Percentiles rank a stretch among this genome's conserved stretches.
phyloP scores from a whole-genome alignment of 2,797 vertebrate genomes.

The Poeciliopsis presidionis region DNA sequence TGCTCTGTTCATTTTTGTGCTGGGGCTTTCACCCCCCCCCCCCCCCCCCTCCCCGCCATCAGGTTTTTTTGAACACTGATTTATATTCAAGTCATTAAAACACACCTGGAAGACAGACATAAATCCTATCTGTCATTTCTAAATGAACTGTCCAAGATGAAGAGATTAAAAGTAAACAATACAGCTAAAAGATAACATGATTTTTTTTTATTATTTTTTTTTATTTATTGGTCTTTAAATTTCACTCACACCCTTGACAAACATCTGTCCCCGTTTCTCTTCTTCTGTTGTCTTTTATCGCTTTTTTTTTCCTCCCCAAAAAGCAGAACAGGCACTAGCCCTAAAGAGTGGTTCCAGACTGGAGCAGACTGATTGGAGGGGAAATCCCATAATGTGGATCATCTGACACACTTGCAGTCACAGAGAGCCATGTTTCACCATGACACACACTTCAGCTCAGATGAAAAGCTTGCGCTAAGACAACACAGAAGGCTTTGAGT shows the following conservation, averaged over 20 bases:
- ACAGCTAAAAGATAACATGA: not conserved
- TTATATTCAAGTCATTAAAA: constrained; percentile 36
- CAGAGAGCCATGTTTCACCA: constrained; percentile 25
- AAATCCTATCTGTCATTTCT: constrained; percentile 10
- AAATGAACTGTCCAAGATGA: constrained; percentile 7
- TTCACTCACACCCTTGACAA: constrained; percentile 16
- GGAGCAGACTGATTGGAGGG: constrained; percentile 62
- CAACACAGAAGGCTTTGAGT: constrained; percentile 20
- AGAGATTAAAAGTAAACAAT: constrained; percentile 6
- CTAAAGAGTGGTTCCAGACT: constrained; percentile 62
- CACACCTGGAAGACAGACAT: constrained; percentile 5
- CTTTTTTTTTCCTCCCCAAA: constrained; percentile 45
- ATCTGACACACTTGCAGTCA: constrained; percentile 35
- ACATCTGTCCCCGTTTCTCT: constrained; percentile 35
- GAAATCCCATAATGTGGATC: constrained; percentile 65
- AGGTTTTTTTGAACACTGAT: constrained; percentile 50
- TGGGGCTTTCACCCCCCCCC: constrained; percentile 37
- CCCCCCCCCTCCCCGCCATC: not conserved
- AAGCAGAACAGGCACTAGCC: constrained; percentile 68
- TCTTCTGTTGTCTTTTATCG: constrained; percentile 34
- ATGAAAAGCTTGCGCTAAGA: constrained; percentile 40
- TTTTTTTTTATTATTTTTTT: not conserved
- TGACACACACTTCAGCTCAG: constrained; percentile 43
- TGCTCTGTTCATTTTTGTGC: constrained; percentile 58
- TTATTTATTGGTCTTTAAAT: constrained; percentile 10